Percentiles rank a stretch among this genome's conserved stretches.
Conservation (phyloP, 2,113 vertebrate species). For the Spilogale gracilis region DNA sequence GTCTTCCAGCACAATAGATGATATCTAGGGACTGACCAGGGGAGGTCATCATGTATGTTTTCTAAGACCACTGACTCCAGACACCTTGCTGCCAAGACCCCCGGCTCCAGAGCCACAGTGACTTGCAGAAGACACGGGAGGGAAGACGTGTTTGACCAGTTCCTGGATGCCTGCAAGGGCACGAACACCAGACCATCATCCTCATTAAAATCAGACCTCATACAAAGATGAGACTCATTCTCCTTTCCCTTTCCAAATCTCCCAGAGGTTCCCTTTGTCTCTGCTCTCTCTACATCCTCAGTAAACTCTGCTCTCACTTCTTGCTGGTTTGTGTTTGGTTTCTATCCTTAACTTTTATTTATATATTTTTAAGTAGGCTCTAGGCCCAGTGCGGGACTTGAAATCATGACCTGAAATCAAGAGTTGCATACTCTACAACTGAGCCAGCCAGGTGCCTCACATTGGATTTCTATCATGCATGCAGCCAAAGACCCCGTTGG, state of each 20-base stretch:
- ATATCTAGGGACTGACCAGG: neutral
- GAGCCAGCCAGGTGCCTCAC: neutral
- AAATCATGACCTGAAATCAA: neutral
- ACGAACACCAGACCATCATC: neutral
- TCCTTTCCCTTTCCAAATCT: neutral
- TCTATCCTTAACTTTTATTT: neutral
- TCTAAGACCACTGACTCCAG: neutral
- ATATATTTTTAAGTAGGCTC: neutral
- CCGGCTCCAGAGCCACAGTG: neutral
- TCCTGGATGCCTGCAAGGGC: neutral
- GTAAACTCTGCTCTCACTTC: neutral
- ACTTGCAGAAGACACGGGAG: neutral
- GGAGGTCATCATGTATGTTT: neutral
- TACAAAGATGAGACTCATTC: neutral
- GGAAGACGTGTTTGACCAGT: neutral
- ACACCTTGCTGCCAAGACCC: neutral
- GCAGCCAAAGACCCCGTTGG: neutral
- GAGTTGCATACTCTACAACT: neutral
- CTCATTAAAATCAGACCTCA: neutral
- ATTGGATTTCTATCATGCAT: neutral
- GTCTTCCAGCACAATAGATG: neutral
- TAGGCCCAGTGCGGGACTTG: neutral
- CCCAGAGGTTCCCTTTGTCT: neutral
- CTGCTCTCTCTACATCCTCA: neutral
- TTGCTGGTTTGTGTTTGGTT: neutral